Conservation (phyloP, 2,888 invertebrate species). For the Achlya flavicornis region DNA sequence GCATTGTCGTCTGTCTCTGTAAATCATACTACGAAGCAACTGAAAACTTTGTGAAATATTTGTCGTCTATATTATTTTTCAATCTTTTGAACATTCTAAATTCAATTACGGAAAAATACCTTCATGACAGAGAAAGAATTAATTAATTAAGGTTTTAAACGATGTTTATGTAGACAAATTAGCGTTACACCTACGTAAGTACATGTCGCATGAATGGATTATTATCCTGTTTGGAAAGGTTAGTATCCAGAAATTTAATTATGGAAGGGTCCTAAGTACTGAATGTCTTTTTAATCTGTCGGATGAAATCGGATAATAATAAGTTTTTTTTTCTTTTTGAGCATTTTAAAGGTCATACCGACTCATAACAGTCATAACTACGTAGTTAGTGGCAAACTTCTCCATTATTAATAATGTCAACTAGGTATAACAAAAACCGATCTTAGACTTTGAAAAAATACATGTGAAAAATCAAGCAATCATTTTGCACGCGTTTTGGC, state of each 20-base stretch:
- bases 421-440: too few relatives aligned
- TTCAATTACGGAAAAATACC: background rate
- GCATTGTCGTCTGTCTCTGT: background rate
- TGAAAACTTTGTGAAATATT: background rate
- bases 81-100: background rate
- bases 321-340: background rate
- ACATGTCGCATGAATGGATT: background rate
- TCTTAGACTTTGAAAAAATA: too few relatives aligned
- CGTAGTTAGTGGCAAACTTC: too few relatives aligned
- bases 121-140: background rate
- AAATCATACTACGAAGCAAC: background rate
- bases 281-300: background rate
- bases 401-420: too few relatives aligned
- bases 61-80: background rate
- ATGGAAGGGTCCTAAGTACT: background rate
- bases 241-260: background rate
- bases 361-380: too few relatives aligned
- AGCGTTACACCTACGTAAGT: background rate
- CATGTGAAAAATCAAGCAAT: too few relatives aligned
- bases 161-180: background rate
- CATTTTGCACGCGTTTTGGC: too few relatives aligned
- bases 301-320: background rate
- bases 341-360: too few relatives aligned
- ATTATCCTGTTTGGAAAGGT: background rate
- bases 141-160: background rate